These are phyloP conservation scores for Phocoena sinus DNA, from an alignment of 2,113 vertebrate genomes.

Conservation along the genomic window DNA sequence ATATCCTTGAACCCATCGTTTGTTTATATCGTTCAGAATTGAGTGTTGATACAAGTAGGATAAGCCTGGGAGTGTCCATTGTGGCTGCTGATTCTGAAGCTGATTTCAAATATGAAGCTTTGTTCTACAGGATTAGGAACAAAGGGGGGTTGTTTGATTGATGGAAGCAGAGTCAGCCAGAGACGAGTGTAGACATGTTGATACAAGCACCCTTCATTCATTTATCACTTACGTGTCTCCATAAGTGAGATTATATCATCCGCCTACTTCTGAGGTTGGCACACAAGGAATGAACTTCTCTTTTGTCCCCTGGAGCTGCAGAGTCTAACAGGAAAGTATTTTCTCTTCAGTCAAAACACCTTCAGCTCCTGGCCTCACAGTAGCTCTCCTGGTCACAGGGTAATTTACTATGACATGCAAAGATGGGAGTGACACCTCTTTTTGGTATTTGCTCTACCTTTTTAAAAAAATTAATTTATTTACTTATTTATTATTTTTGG, in stretches of 20 bases:
- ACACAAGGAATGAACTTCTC: background rate
- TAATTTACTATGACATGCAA: background rate
- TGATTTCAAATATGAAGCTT: background rate
- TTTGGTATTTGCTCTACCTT: background rate
- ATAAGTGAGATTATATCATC: background rate
- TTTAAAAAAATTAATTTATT: too few species aligned
- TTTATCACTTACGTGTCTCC: background rate
- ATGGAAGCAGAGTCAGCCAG: background rate
- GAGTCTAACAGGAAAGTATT: background rate
- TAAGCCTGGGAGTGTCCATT: background rate
- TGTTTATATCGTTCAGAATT: background rate
- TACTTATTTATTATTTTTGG: too few species aligned
- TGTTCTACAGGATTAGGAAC: background rate
- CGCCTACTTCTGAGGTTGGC: background rate
- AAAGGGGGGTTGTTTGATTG: background rate
- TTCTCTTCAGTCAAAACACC: background rate
- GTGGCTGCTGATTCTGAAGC: background rate
- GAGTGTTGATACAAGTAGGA: background rate
- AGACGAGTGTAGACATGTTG: background rate
- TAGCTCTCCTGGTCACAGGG: background rate
- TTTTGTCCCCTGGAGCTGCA: background rate
- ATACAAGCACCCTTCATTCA: background rate
- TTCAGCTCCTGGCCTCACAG: background rate
- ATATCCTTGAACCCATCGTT: background rate
- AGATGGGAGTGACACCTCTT: background rate